phyloP scores from a whole-genome alignment of 2,888 invertebrate species.

The Drosophila ustulata region DNA sequence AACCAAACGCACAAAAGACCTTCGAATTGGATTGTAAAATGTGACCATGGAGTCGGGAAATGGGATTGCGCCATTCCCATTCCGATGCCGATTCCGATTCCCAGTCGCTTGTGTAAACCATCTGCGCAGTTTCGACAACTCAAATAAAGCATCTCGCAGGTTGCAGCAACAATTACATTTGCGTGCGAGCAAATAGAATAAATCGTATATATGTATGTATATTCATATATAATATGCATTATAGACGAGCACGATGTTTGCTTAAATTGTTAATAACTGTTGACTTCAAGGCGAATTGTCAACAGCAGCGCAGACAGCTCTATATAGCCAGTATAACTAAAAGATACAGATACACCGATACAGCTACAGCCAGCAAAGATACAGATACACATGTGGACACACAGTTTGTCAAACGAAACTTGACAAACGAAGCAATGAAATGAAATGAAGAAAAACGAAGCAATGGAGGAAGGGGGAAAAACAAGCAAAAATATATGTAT shows the following conservation, averaged over 20 bases:
- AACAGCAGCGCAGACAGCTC: constrained; percentile 30
- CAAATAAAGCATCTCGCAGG: background rate
- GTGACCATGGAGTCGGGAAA: constrained; percentile 4
- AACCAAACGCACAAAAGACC: constrained; percentile 13
- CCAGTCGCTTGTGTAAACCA: background rate
- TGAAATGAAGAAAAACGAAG: background rate
- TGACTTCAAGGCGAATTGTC: constrained; percentile 50
- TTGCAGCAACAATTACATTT: constrained; percentile 19
- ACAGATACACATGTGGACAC: constrained; percentile 16
- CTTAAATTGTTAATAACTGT: constrained; percentile 64
- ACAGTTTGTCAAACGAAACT: constrained; percentile 52
- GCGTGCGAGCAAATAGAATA: constrained; percentile 40
- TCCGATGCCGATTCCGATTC: background rate
- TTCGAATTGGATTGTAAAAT: constrained; percentile 20
- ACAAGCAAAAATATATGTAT: constrained; percentile 12
- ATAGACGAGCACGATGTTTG: constrained; percentile 43
- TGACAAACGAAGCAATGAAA: constrained; percentile 35
- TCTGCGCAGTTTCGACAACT: constrained; percentile 15
- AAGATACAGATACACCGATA: background rate
- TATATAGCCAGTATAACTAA: background rate
- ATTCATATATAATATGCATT: background rate
- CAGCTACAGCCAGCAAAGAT: background rate
- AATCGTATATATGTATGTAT: background rate
- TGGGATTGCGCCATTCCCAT: background rate
- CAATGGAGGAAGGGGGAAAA: background rate